Conservation (phyloP, 2,888 invertebrate species). For the Macrophya alboannulata region DNA sequence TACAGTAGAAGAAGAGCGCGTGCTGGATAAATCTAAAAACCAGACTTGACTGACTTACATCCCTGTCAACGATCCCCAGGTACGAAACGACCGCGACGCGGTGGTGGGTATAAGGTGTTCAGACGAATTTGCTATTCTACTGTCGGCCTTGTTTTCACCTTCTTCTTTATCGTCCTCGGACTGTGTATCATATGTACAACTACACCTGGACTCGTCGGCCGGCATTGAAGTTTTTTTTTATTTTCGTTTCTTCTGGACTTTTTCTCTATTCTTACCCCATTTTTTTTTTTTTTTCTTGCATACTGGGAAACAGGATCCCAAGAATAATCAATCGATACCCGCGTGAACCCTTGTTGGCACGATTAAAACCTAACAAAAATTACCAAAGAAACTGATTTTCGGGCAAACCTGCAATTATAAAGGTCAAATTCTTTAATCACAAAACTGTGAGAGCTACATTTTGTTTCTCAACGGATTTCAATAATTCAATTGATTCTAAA, state of each 20-base stretch:
- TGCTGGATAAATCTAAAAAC: slow-evolving; percentile 54
- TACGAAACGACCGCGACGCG: not conserved
- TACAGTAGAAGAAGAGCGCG: slow-evolving; percentile 34
- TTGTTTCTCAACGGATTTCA: too few relatives aligned
- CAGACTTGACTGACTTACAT: slow-evolving; percentile 31
- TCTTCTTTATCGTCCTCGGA: not conserved
- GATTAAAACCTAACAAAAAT: too few relatives aligned
- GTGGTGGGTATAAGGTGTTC: slow-evolving; percentile 26
- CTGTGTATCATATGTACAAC: slow-evolving; percentile 14
- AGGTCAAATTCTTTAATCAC: too few relatives aligned
- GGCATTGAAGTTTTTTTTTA: not conserved
- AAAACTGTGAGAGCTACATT: not conserved
- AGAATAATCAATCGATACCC: too few relatives aligned
- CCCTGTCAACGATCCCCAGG: slow-evolving; percentile 22
- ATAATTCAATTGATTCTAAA: too few relatives aligned
- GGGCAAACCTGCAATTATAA: too few relatives aligned
- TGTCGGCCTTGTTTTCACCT: slow-evolving; percentile 37
- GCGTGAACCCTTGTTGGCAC: too few relatives aligned
- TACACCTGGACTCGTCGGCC: slow-evolving; percentile 3
- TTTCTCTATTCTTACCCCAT: not conserved
- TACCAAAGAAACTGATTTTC: too few relatives aligned
- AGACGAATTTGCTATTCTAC: slow-evolving; percentile 47
- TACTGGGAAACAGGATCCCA: not conserved
- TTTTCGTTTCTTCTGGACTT: not conserved
- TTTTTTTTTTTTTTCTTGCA: not conserved